phyloP scores from a whole-genome alignment of 2,888 invertebrate genomes.

The Mimas tiliae region DNA sequence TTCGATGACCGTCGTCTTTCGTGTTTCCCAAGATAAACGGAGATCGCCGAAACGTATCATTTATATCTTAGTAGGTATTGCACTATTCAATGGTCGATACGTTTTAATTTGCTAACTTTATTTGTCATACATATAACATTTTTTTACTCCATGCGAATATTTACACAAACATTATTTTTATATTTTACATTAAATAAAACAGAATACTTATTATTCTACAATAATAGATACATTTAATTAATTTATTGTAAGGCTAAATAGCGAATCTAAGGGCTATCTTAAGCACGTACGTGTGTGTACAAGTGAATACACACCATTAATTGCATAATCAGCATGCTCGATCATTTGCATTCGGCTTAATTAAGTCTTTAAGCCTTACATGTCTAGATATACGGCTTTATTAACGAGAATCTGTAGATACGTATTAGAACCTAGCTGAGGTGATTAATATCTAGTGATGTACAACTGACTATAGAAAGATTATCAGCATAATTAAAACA shows the following conservation, averaged over 20 bases:
- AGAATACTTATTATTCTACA: not conserved
- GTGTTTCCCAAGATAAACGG: too few species aligned
- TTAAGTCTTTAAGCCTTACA: slow-evolving; percentile 20
- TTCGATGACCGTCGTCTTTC: too few species aligned
- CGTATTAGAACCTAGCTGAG: not conserved
- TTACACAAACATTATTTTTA: too few species aligned
- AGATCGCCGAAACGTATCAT: too few species aligned
- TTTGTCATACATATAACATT: too few species aligned
- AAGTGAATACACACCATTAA: slow-evolving; percentile 2
- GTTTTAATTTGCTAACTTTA: too few species aligned
- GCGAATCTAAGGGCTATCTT: not conserved
- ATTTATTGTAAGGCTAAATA: not conserved
- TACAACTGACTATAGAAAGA: too few species aligned
- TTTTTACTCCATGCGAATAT: too few species aligned
- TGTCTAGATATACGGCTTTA: slow-evolving; percentile 4
- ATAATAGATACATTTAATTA: not conserved
- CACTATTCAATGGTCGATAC: too few species aligned
- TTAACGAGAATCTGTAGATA: slow-evolving; percentile 1
- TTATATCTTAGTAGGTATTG: too few species aligned
- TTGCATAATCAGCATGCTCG: slow-evolving; percentile 18
- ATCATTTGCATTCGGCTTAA: slow-evolving; percentile 24
- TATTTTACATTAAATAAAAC: not conserved
- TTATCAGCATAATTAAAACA: too few species aligned
- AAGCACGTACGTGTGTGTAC: not conserved
- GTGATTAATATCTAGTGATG: too few species aligned